These are phyloP conservation scores for Parambassis ranga DNA, from an alignment of 2,797 vertebrate genomes.

Conservation along the genomic window DNA sequence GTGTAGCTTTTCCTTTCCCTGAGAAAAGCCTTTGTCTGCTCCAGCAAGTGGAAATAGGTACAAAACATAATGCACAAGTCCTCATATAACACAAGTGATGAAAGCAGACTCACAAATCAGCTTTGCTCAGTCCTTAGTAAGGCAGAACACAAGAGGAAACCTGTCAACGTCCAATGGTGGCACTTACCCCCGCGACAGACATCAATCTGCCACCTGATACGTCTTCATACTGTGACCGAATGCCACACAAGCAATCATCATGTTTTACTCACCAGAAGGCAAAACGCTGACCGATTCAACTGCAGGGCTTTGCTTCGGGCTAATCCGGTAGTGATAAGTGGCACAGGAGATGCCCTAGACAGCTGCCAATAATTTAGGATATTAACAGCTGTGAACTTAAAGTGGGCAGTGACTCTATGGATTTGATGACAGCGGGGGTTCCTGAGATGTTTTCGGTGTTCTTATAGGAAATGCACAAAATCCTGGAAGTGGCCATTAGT, in stretches of 20 bases:
- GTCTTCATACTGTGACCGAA: slow-evolving; percentile 1
- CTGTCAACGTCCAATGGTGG: neutral
- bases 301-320: slow-evolving; percentile 27
- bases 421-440: slow-evolving; percentile 59
- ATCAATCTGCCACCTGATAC: slow-evolving; percentile 3
- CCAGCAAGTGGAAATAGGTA: neutral
- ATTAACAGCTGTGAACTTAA: slow-evolving; percentile 75
- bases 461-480: slow-evolving; percentile 37
- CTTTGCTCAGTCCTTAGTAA: neutral
- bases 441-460: slow-evolving; percentile 31
- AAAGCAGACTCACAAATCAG: neutral
- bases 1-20: neutral
- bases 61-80: neutral
- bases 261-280: slow-evolving; percentile 11
- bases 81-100: neutral
- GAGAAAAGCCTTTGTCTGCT: neutral
- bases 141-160: neutral
- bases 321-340: slow-evolving; percentile 56
- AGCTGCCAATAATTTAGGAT: slow-evolving; percentile 69
- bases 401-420: slow-evolving; percentile 57
- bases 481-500: neutral
- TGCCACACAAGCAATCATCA: slow-evolving; percentile 2
- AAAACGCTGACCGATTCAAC: slow-evolving; percentile 36
- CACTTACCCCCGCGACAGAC: neutral
- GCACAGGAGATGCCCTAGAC: slow-evolving; percentile 44